Conservation (phyloP, 2,797 vertebrate species). For the Gouania willdenowi region DNA sequence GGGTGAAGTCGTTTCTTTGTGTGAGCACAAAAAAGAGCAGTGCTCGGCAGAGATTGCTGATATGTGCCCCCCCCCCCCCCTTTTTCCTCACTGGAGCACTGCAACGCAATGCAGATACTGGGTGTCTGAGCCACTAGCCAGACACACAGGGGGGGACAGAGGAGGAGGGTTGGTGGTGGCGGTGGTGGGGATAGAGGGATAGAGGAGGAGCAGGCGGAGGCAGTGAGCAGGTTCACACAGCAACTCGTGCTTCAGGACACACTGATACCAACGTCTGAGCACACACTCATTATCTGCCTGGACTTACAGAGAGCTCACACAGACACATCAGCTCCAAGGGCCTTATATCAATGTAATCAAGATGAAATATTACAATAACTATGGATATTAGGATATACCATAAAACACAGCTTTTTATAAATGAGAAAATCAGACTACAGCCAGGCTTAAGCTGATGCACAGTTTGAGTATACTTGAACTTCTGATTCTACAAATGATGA, state of each 20-base stretch:
- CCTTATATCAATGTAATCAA: not conserved
- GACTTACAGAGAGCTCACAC: conserved; percentile 15
- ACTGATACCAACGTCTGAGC: conserved; percentile 41
- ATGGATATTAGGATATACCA: too few relatives aligned
- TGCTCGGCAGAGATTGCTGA: conserved; percentile 74
- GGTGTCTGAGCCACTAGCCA: conserved; percentile 78
- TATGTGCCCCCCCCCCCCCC: conserved; percentile 72
- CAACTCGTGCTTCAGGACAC: conserved; percentile 47
- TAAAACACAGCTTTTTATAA: too few relatives aligned
- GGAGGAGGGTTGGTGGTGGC: conserved; percentile 5
- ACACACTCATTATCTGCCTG: conserved; percentile 31
- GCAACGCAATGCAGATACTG: conserved; percentile 83
- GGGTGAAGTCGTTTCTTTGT: conserved; percentile 59
- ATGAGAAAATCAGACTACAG: too few relatives aligned
- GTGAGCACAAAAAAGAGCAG: conserved; percentile 66
- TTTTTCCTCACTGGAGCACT: conserved; percentile 68
- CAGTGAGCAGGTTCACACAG: conserved; percentile 59
- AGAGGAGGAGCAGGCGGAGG: not conserved
- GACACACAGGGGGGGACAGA: conserved; percentile 71
- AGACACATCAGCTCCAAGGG: not conserved
- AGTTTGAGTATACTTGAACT: too few relatives aligned
- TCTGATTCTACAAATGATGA: not conserved
- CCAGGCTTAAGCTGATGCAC: too few relatives aligned
- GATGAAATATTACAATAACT: too few relatives aligned
- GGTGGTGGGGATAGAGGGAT: not conserved